These are phyloP conservation scores for Centropus bengalensis DNA, from an alignment of 2,113 vertebrate species.

Conservation along the genomic window DNA sequence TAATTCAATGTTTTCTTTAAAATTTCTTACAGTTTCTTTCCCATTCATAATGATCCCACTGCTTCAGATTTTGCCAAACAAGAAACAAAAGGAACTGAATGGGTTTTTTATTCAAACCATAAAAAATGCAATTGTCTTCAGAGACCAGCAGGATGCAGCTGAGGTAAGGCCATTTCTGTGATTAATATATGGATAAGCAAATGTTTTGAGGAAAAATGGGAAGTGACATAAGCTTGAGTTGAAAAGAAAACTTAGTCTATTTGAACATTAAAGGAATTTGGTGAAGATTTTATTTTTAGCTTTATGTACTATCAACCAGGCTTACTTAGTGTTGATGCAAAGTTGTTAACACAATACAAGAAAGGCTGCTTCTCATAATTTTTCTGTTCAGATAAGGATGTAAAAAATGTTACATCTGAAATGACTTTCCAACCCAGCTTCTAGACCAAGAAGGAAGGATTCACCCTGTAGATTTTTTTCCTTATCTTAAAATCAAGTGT, in stretches of 20 bases:
- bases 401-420: neutral
- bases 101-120: conserved; percentile 86
- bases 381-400: neutral
- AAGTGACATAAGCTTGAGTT: neutral
- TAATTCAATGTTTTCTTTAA: conserved; percentile 12
- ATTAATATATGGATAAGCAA: neutral
- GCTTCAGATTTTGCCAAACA: conserved; percentile 81
- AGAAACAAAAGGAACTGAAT: conserved; percentile 83
- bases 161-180: conserved; percentile 81
- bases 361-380: neutral
- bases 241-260: neutral
- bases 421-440: neutral
- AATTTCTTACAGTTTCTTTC: conserved; percentile 84
- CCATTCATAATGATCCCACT: conserved; percentile 86
- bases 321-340: neutral
- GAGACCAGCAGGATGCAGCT: conserved; percentile 84
- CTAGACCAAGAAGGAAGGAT: neutral
- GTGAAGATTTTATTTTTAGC: conserved; percentile 23
- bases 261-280: neutral
- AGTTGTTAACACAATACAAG: neutral
- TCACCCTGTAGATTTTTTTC: neutral
- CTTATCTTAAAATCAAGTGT: neutral
- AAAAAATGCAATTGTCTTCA: conserved; percentile 84
- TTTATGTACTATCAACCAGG: neutral
- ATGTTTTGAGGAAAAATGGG: neutral